phyloP scores from a whole-genome alignment of 2,888 invertebrate genomes.

The Bhutanitis thaidina region DNA sequence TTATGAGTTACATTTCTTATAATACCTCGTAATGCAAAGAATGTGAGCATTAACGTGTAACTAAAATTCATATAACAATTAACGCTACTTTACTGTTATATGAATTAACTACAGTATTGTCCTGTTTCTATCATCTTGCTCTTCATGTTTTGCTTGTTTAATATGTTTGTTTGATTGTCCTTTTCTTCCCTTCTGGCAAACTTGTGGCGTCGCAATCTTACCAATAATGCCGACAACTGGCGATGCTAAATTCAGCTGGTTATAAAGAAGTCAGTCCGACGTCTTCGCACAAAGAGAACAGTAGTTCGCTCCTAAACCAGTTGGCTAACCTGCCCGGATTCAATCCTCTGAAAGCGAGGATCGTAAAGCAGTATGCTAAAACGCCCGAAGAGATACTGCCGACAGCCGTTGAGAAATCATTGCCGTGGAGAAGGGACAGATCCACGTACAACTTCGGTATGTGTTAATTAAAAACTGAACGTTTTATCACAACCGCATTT shows the following conservation, averaged over 20 bases:
- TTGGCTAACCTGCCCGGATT: conserved; percentile 84
- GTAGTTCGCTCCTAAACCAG: conserved; percentile 85
- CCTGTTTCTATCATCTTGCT: conserved; percentile 30
- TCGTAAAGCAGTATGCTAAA: conserved; percentile 84
- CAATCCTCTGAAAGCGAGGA: conserved; percentile 84
- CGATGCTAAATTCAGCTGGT: conserved; percentile 64
- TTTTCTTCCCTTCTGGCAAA: conserved; percentile 78
- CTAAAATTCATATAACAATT: neutral
- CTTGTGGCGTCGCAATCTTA: conserved; percentile 72
- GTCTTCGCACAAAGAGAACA: conserved; percentile 82
- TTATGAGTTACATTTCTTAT: too few relatives aligned
- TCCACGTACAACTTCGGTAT: conserved; percentile 87
- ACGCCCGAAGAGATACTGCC: conserved; percentile 82
- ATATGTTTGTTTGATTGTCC: conserved; percentile 66
- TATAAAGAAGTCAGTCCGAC: conserved; percentile 77
- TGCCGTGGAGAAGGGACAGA: conserved; percentile 91
- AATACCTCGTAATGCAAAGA: too few relatives aligned
- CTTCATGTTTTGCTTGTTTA: conserved; percentile 58
- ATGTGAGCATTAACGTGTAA: too few relatives aligned
- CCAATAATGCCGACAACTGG: conserved; percentile 64
- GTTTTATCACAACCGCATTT: conserved; percentile 40
- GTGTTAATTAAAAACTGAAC: conserved; percentile 55
- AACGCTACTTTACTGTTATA: neutral
- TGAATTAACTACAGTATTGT: neutral
- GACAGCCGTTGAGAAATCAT: conserved; percentile 88